Evolutionary conservation across 2,113 vertebrate genomes (phyloP).

Genomic region (Prunella fulvescens): DNA sequence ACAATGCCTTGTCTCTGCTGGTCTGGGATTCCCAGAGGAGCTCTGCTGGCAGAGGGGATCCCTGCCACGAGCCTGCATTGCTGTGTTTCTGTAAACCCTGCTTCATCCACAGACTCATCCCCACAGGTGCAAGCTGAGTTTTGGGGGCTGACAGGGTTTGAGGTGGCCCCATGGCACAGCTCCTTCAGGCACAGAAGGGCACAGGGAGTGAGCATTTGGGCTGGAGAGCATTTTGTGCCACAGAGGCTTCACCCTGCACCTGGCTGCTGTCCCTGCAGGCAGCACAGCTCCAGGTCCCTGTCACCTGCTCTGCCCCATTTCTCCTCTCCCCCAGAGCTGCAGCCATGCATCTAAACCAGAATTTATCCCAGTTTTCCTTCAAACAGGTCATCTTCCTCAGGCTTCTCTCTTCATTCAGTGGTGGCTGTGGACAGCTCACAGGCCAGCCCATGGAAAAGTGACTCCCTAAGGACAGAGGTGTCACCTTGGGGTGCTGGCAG

Average conservation of each 20-base stretch:
- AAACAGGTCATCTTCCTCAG: neutral
- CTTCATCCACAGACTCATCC: neutral
- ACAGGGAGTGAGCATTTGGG: accelerated
- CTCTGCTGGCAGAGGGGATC: neutral
- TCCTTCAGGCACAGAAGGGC: neutral
- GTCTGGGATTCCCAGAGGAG: neutral
- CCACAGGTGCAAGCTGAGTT: accelerated
- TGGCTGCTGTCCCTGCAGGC: neutral
- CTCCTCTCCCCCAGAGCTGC: neutral
- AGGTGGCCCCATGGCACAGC: too few relatives aligned
- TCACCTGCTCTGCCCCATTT: neutral
- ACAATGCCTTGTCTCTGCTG: neutral
- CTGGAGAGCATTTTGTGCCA: neutral
- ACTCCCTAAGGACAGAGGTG: neutral
- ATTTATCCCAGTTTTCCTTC: neutral
- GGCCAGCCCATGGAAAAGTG: neutral
- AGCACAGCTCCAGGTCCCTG: neutral
- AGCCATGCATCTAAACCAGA: neutral
- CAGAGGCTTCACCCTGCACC: neutral
- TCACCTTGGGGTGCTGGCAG: neutral
- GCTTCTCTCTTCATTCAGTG: neutral
- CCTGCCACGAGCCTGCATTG: neutral
- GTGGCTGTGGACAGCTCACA: neutral
- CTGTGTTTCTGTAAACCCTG: neutral
- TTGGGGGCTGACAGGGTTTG: neutral